Percentiles rank a stretch among this genome's conserved stretches.
phyloP scores from a whole-genome alignment of 2,888 invertebrate species.

The Drosophila sordidula region DNA sequence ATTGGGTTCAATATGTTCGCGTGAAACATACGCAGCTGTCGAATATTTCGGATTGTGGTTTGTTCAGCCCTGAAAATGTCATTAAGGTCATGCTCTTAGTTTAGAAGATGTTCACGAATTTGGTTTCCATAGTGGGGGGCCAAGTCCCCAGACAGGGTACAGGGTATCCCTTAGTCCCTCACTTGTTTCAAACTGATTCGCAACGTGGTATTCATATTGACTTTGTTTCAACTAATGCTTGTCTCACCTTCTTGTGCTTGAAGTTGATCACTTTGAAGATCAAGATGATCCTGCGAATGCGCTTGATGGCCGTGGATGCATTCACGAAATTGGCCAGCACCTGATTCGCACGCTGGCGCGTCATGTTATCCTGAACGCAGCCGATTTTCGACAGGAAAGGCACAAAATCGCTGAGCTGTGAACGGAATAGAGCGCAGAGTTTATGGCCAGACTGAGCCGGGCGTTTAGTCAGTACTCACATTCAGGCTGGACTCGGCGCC shows the following conservation, averaged over 20 bases:
- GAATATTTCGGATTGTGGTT: too few relatives aligned
- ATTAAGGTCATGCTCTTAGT: too few relatives aligned
- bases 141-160: too few relatives aligned
- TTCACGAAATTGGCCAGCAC: conserved; percentile 85
- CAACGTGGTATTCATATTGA: too few relatives aligned
- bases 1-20: too few relatives aligned
- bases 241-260: conserved; percentile 12
- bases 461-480: conserved; percentile 86
- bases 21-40: too few relatives aligned
- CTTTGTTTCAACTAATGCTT: neutral
- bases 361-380: conserved; percentile 70
- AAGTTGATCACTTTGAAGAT: conserved; percentile 8
- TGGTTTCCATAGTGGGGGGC: too few relatives aligned
- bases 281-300: conserved; percentile 1
- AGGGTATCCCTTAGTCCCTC: too few relatives aligned
- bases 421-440: neutral
- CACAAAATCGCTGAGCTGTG: conserved; percentile 52
- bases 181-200: too few relatives aligned
- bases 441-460: too few relatives aligned
- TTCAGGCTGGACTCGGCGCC: conserved; percentile 89
- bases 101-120: too few relatives aligned
- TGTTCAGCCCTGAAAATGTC: too few relatives aligned
- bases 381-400: conserved; percentile 49
- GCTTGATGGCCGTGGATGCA: conserved; percentile 9
- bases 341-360: conserved; percentile 87